Evolutionary conservation across 2,888 invertebrate genomes (phyloP).

Genomic region (Dexiosoma caninum): DNA sequence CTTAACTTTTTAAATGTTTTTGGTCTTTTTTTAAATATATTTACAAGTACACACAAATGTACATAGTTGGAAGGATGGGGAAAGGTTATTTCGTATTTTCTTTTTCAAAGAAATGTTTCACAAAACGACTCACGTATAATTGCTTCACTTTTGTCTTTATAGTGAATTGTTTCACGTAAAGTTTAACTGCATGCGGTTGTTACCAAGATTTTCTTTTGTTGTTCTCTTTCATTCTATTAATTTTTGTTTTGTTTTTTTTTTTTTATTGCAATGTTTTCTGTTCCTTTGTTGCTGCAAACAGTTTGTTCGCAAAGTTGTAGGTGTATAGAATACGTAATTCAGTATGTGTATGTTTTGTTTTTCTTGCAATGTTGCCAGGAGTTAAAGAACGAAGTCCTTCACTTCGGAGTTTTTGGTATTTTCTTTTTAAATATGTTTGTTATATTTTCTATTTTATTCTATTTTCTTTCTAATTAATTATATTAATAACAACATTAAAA

Average conservation of each 20-base stretch:
- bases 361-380: neutral
- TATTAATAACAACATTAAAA: too few relatives aligned
- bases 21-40: too few relatives aligned
- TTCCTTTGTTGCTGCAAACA: neutral
- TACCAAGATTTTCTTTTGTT: conserved; percentile 11
- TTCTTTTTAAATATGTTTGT: too few relatives aligned
- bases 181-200: conserved; percentile 14
- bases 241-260: too few relatives aligned
- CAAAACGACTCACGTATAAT: conserved; percentile 61
- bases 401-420: too few relatives aligned
- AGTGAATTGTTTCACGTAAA: conserved; percentile 63
- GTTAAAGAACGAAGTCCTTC: too few relatives aligned
- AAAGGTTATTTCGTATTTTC: neutral
- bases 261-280: neutral
- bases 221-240: neutral
- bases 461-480: too few relatives aligned
- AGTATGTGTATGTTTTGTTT: neutral
- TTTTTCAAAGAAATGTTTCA: conserved; percentile 13
- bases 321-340: neutral
- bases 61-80: too few relatives aligned
- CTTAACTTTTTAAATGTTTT: too few relatives aligned
- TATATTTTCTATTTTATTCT: too few relatives aligned
- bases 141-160: conserved; percentile 54
- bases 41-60: too few relatives aligned
- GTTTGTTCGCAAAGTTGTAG: neutral